Base-by-base conservation (phyloP, 2,797 vertebrate species). In the Chaenodraco wilsoni region DNA sequence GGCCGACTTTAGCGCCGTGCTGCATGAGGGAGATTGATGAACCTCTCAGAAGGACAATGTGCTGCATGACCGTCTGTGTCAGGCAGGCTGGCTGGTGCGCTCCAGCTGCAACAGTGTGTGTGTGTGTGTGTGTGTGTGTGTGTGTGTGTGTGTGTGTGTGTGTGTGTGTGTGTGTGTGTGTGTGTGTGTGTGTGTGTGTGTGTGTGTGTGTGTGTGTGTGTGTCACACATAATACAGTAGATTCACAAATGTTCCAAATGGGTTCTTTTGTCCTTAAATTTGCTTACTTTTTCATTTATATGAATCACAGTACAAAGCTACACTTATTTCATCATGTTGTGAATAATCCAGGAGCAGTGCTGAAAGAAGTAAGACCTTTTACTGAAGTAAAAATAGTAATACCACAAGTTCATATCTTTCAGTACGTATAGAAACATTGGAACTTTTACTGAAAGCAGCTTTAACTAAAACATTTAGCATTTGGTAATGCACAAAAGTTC, bases 11-110 rank as follows among this genome's bases (percentile, higher is more conserved):
- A 91, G 83, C 75, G 63, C 85, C 54, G 71, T 33, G 79, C 84
- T 93, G 88, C 89, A 88, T 74, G 79, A 90, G 81, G 78, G 83
- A 93, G 93, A 94, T 91, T 92, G 87, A 93, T 94, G 92, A 81
- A 81, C 78, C 82, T 88, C 79, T 91, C 89, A 86, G 84, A 17
- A 84, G 78, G 78, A 87, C 85, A 89, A 88, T 87, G 82, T 88
- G 83, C 84, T 51, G 74, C 49, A 79, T 74, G 78, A 76, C 84
- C 69, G 78, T 89, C 68, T 76, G 79, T 84, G 82, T 84, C 79
- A 83, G 62, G 9, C 65, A 56, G 60, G 41, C 62, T 70, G 51
- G 51, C 51, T 49, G 69, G 69, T 81, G 84, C 73, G 77, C 79
- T 58, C 56, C 76, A 82, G 74, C 65, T 82, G 76, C 45, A 37